A percentile compares a stretch with the other conserved stretches of the same genome.
These are phyloP conservation scores for Batillaria attramentaria DNA, from an alignment of 1,140 invertebrate species.

Conservation along the genomic window DNA sequence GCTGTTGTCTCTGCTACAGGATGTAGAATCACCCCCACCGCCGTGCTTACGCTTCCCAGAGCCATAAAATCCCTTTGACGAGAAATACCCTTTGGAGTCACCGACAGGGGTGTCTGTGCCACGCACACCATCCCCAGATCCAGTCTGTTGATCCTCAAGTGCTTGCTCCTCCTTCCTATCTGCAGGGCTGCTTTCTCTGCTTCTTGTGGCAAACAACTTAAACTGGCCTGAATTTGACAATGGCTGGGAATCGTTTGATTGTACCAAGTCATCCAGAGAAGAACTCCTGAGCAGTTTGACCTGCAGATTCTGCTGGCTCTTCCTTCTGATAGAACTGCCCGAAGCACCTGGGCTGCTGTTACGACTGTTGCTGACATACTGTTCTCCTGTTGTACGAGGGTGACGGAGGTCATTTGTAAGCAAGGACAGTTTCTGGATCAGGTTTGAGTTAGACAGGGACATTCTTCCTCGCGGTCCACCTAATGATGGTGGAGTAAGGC, in stretches of 20 bases:
- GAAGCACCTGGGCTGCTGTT: conserved; percentile 15
- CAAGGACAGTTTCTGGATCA: too few relatives aligned
- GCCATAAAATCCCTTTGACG: too few relatives aligned
- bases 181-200: background rate
- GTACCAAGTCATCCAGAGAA: conserved; percentile 16
- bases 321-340: background rate
- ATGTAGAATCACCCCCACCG: background rate
- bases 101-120: background rate
- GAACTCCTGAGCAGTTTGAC: background rate
- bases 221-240: background rate
- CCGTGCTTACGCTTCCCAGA: background rate
- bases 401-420: too few relatives aligned
- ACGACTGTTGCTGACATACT: background rate
- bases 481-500: too few relatives aligned
- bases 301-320: background rate
- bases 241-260: background rate
- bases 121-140: too few relatives aligned
- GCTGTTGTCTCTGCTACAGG: background rate
- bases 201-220: background rate
- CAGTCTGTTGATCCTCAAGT: background rate
- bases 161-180: background rate
- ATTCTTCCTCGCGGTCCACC: too few relatives aligned
- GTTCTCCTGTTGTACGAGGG: too few relatives aligned
- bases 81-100: too few relatives aligned
- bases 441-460: too few relatives aligned